Percentiles rank a stretch among this genome's conserved stretches.
Conservation (phyloP, 2,797 vertebrate genomes). For the Menidia menidia region DNA sequence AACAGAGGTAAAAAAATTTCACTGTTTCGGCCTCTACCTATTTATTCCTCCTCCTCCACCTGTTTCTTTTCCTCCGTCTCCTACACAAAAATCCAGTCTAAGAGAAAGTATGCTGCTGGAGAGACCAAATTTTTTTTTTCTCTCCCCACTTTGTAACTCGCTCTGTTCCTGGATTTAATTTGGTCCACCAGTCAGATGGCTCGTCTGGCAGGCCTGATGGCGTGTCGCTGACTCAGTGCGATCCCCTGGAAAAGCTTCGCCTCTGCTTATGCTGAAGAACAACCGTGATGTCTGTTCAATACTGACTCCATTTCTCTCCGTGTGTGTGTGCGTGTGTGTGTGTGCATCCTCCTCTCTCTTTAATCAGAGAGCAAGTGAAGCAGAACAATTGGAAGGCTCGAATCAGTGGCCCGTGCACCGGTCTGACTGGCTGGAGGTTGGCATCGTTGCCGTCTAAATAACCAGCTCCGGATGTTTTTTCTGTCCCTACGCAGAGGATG, state of each 20-base stretch:
- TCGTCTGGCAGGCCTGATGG: slow-evolving; percentile 26
- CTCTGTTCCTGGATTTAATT: slow-evolving; percentile 49
- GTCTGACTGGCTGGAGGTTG: slow-evolving; percentile 53
- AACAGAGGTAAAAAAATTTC: slow-evolving; percentile 45
- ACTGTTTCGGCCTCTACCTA: slow-evolving; percentile 14
- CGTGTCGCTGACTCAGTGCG: slow-evolving; percentile 53
- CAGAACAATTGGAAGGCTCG: slow-evolving; percentile 61
- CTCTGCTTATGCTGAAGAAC: slow-evolving; percentile 43
- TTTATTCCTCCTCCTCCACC: slow-evolving; percentile 4
- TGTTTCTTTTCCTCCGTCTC: slow-evolving; percentile 20
- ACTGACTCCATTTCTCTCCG: slow-evolving; percentile 34
- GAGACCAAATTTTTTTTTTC: slow-evolving; percentile 31
- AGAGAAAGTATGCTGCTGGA: slow-evolving; percentile 13
- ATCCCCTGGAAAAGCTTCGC: slow-evolving; percentile 32
- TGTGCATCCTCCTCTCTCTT: slow-evolving; percentile 61
- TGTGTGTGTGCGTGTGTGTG: slow-evolving; percentile 28
- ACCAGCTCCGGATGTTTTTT: slow-evolving; percentile 69
- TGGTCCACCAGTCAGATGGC: slow-evolving; percentile 14
- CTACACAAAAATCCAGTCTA: slow-evolving; percentile 12
- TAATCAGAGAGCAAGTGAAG: slow-evolving; percentile 73
- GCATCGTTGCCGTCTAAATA: slow-evolving; percentile 61
- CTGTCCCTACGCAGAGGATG: slow-evolving; percentile 53
- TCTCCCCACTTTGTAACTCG: slow-evolving; percentile 45
- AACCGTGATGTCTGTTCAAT: slow-evolving; percentile 38
- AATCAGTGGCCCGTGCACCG: slow-evolving; percentile 55